These are phyloP conservation scores for Kryptolebias marmoratus DNA, from an alignment of 2,113 vertebrate genomes.

Conservation along the genomic window DNA sequence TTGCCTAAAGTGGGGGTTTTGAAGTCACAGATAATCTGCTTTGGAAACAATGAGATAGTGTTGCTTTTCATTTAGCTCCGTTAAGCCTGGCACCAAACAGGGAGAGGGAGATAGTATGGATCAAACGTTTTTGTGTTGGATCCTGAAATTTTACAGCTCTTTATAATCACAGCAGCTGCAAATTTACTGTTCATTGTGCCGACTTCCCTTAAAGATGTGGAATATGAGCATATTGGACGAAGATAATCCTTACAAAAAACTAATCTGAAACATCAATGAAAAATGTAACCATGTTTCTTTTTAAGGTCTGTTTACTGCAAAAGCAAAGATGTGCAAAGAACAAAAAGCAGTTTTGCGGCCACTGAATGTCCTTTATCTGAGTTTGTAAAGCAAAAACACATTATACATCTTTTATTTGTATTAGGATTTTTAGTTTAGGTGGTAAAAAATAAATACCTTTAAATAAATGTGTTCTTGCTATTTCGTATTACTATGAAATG, in stretches of 20 bases:
- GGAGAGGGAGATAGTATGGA: constrained; percentile 54
- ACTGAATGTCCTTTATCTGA: too few species aligned
- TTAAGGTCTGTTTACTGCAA: neutral
- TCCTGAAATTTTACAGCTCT: constrained; percentile 61
- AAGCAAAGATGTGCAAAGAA: too few species aligned
- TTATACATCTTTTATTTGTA: too few species aligned
- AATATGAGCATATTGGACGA: constrained; percentile 47
- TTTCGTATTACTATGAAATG: too few species aligned
- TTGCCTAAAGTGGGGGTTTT: constrained; percentile 70
- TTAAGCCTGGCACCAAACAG: constrained; percentile 67
- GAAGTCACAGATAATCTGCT: constrained; percentile 76
- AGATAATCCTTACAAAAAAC: constrained; percentile 44
- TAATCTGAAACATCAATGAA: constrained; percentile 53
- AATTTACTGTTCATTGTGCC: constrained; percentile 51
- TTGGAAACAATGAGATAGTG: constrained; percentile 74
- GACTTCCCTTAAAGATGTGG: constrained; percentile 53
- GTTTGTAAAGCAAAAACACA: too few species aligned
- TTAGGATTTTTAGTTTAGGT: too few species aligned
- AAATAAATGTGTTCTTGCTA: too few species aligned
- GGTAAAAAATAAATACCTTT: too few species aligned
- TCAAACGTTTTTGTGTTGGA: constrained; percentile 57
- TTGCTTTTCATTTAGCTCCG: constrained; percentile 68
- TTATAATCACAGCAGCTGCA: constrained; percentile 58
- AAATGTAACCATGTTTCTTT: constrained; percentile 13
- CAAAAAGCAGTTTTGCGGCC: too few species aligned